phyloP scores from a whole-genome alignment of 2,888 invertebrate genomes.

The Eulithis prunata region DNA sequence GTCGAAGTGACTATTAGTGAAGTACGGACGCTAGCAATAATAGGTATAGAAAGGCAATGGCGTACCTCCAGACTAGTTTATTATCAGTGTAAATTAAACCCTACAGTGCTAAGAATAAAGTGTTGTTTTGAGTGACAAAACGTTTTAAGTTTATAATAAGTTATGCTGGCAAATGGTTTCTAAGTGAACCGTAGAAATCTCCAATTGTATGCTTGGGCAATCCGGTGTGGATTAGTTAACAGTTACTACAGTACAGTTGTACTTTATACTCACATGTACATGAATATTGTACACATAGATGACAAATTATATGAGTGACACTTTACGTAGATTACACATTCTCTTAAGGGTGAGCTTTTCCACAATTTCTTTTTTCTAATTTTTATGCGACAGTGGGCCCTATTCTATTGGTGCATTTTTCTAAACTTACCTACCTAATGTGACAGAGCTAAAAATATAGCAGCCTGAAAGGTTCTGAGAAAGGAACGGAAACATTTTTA shows the following conservation, averaged over 20 bases:
- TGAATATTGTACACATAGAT: background rate
- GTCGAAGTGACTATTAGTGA: conserved; percentile 27
- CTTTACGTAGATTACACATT: conserved; percentile 3
- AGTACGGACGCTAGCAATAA: conserved; percentile 45
- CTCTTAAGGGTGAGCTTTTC: background rate
- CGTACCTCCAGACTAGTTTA: conserved; percentile 32
- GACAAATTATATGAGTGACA: background rate
- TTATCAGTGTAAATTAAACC: conserved; percentile 50
- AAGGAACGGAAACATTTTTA: too few species aligned
- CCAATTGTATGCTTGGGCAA: conserved; percentile 40
- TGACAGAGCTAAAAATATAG: too few species aligned
- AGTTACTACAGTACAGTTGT: conserved; percentile 7
- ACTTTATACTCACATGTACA: conserved; percentile 11
- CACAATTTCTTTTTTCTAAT: background rate
- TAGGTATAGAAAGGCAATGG: conserved; percentile 38
- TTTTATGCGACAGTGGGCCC: too few species aligned
- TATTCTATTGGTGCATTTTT: too few species aligned
- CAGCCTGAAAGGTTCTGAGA: too few species aligned
- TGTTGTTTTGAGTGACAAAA: conserved; percentile 61
- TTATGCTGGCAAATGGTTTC: conserved; percentile 48
- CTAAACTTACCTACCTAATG: too few species aligned
- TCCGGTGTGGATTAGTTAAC: background rate
- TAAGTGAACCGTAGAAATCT: conserved; percentile 38
- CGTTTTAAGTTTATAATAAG: conserved; percentile 51
- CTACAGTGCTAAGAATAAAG: conserved; percentile 65